Evolutionary conservation across 2,113 vertebrate species (phyloP).

Genomic region (Campylorhamphus procurvoides): DNA sequence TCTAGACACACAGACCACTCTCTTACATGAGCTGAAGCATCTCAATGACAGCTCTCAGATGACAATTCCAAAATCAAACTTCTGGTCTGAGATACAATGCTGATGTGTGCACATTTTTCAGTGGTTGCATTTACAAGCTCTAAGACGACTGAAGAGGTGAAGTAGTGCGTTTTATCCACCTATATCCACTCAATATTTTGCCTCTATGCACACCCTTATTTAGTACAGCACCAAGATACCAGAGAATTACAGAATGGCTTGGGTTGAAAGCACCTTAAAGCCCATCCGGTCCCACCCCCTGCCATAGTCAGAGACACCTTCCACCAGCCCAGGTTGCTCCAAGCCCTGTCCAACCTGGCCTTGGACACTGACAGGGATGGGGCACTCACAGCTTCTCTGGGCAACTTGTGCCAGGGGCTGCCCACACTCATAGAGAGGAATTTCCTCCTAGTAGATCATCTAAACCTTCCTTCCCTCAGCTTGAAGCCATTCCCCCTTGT

Average conservation of each 20-base stretch:
- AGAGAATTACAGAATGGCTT: background rate
- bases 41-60: background rate
- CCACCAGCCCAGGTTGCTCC: background rate
- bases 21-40: background rate
- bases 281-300: background rate
- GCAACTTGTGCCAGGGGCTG: background rate
- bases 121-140: background rate
- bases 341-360: background rate
- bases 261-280: background rate
- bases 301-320: background rate
- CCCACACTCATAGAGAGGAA: background rate
- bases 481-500: background rate
- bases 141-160: background rate
- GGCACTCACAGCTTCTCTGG: background rate
- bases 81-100: background rate
- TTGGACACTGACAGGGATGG: background rate
- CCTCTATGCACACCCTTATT: background rate
- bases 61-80: background rate
- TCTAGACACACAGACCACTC: background rate
- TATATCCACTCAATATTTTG: background rate
- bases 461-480: background rate
- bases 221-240: background rate
- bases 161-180: background rate
- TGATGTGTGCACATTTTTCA: background rate
- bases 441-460: background rate